Base-by-base conservation (phyloP, 2,888 invertebrate species). In the Lithosia quadra region DNA sequence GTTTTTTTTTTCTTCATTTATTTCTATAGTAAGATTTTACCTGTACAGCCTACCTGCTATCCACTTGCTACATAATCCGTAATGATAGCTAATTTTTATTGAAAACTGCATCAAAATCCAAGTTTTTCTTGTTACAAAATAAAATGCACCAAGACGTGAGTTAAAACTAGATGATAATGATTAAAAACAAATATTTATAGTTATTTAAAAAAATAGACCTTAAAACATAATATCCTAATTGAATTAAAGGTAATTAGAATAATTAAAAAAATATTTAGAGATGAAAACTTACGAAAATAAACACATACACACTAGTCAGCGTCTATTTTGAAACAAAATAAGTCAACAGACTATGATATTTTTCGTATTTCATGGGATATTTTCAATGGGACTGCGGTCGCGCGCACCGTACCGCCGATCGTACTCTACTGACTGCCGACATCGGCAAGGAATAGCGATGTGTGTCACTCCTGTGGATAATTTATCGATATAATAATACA, bases 371-470 rank as follows among this genome's bases (percentile, higher is more conserved):
- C 67, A 62, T 72, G 73, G 84, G 81, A 75, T 77, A 77, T 73
- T 57, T 68, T 68, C 60, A 67, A 58, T 57, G 21, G 56, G 79
- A 82, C 79, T 88, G 86, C 90, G 83, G 83, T 76, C 77, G 82
- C 80, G 83, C 91, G 85, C 80, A 86, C 88, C 84, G 87, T 81
- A 88, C 85, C 91, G 85, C 77, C 88, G 87, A 80, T 78, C 83
- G 89, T 86, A 77, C 86, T 89, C 82, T 83, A 87, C 89, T 84
- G 87, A 93, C 91, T 92, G 89, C 83, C 88, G 86, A 85, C 83
- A 84, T 86, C 82, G 83, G 85, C 79, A 77, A 24, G 34, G 73
- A 71, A 67, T 90, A 91, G 91, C 78, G 92, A 84, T 84, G 92
- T 69, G 78, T 77, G 79, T 81, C 63, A 66, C 74, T 67, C 68